Evolutionary conservation across 2,888 invertebrate species (phyloP).

Genomic region (Limnephilus lunatus): DNA sequence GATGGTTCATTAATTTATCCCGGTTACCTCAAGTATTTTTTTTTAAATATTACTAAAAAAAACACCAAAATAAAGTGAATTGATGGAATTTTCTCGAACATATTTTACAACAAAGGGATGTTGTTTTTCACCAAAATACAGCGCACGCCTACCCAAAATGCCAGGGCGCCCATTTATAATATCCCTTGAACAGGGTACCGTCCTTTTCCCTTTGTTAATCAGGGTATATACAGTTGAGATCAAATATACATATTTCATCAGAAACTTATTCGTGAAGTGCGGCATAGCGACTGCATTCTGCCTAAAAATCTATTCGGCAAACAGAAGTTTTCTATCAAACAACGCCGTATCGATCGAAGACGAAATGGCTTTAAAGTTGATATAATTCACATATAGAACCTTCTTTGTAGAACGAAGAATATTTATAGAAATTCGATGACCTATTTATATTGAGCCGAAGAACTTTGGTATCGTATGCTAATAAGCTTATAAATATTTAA

Average conservation of each 20-base stretch:
- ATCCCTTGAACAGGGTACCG: neutral
- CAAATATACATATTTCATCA: neutral
- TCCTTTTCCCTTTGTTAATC: neutral
- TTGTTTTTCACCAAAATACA: neutral
- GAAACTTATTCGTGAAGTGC: neutral
- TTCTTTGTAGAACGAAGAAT: neutral
- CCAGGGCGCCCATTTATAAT: neutral
- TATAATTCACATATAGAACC: neutral
- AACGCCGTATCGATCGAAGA: neutral
- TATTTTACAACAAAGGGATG: neutral
- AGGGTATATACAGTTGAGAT: neutral
- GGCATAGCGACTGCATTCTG: neutral
- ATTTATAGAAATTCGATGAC: neutral
- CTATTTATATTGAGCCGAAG: neutral
- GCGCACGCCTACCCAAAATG: neutral
- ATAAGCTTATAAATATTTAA: neutral
- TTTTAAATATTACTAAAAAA: no score
- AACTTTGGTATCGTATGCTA: neutral
- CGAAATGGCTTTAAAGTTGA: neutral
- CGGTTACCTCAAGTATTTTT: no score
- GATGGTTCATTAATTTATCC: no score
- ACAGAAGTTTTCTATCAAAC: neutral
- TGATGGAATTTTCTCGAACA: neutral
- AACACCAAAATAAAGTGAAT: neutral
- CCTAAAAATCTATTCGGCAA: neutral